Conservation (phyloP, 2,888 invertebrate genomes). For the Napeogenes inachia region DNA sequence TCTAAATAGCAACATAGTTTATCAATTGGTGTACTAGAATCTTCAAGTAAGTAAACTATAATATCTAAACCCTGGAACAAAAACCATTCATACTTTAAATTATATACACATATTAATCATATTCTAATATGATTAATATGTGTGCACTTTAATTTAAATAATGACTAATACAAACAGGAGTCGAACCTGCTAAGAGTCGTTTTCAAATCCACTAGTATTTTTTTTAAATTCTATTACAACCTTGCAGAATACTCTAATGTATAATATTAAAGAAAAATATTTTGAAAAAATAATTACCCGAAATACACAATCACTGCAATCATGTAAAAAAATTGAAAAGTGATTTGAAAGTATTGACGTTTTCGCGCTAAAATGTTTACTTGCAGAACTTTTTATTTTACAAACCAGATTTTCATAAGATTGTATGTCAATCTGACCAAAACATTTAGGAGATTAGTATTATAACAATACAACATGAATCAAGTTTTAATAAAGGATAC, state of each 20-base stretch:
- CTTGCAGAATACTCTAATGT: background rate
- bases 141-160: too few species aligned
- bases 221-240: too few species aligned
- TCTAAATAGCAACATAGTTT: conserved; percentile 45
- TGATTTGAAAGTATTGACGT: conserved; percentile 37
- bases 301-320: conserved; percentile 48
- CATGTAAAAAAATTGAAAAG: conserved; percentile 45
- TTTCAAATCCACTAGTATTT: too few species aligned
- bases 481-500: conserved; percentile 43
- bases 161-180: too few species aligned
- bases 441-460: conserved; percentile 21
- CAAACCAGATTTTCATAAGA: conserved; percentile 44
- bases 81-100: background rate
- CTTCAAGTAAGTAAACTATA: conserved; percentile 38
- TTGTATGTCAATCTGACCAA: conserved; percentile 42
- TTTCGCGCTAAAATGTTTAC: conserved; percentile 26
- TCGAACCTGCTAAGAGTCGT: too few species aligned
- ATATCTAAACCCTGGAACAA: conserved; percentile 51
- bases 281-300: conserved; percentile 44
- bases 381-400: conserved; percentile 44
- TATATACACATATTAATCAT: conserved; percentile 5
- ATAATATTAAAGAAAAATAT: background rate
- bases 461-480: background rate
- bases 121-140: too few species aligned
- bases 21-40: conserved; percentile 33